phyloP scores from a whole-genome alignment of 2,888 invertebrate species.

The Andrena hattorfiana region DNA sequence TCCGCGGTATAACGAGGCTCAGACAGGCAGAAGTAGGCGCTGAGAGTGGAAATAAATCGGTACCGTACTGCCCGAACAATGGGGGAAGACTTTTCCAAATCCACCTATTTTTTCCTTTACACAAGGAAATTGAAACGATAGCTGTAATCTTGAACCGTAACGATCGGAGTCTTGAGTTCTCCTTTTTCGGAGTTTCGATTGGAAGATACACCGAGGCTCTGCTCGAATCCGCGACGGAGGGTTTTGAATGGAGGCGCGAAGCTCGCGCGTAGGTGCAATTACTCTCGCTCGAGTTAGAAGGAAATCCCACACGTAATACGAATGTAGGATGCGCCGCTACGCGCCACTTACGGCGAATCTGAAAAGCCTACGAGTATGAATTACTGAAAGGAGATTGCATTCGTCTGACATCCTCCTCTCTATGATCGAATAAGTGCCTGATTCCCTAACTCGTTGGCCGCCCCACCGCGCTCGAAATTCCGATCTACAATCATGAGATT shows the following conservation, averaged over 20 bases:
- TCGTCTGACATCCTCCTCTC: conserved; percentile 14
- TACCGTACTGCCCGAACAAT: not conserved
- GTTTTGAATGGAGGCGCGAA: not conserved
- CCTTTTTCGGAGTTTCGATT: too few species aligned
- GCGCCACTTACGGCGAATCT: conserved; percentile 50
- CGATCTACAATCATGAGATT: conserved; percentile 61
- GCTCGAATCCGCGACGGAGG: not conserved
- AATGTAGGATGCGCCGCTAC: conserved; percentile 50
- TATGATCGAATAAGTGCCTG: conserved; percentile 11
- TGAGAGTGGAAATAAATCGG: not conserved
- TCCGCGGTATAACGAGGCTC: conserved; percentile 20
- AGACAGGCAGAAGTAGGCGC: not conserved
- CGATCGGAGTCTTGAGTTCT: too few species aligned
- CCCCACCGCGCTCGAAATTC: conserved; percentile 47
- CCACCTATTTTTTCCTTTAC: not conserved
- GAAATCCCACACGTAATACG: conserved; percentile 43
- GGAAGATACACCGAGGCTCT: not conserved
- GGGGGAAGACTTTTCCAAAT: not conserved
- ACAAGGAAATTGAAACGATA: not conserved
- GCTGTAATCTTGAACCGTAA: not conserved
- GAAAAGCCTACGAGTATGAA: conserved; percentile 60
- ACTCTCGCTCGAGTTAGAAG: conserved; percentile 16
- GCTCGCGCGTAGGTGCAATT: conserved; percentile 21
- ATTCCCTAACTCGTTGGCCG: conserved; percentile 47
- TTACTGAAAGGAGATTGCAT: conserved; percentile 54